These are phyloP conservation scores for Siderastrea radians DNA, from an alignment of 92 coral and sea anemone genomes.

Conservation along the genomic window DNA sequence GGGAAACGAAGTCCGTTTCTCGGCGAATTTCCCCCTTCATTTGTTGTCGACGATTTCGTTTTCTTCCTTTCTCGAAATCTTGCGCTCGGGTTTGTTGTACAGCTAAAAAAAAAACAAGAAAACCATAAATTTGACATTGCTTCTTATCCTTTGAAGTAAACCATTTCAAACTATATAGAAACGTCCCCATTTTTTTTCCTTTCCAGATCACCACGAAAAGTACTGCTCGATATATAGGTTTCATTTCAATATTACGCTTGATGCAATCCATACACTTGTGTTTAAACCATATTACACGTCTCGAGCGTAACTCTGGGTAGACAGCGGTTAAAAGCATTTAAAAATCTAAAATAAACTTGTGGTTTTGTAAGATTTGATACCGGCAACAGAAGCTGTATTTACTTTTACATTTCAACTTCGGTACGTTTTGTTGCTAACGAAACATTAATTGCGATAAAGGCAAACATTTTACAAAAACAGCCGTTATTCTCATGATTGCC, in stretches of 20 bases:
- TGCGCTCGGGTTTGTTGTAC: conserved; percentile 89
- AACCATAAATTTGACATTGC: neutral
- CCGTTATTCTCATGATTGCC: neutral
- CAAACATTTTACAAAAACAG: conserved; percentile 24
- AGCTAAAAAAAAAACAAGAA: conserved; percentile 55
- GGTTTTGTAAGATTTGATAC: neutral
- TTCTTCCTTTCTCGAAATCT: conserved; percentile 82
- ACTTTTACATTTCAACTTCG: neutral
- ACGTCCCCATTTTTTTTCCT: neutral
- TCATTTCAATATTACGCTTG: no score
- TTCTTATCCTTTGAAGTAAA: neutral
- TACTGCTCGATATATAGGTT: neutral
- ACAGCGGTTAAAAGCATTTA: neutral
- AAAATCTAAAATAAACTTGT: neutral
- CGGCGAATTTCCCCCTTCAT: conserved; percentile 79
- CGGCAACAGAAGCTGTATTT: neutral
- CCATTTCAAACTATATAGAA: neutral
- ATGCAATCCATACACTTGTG: no score
- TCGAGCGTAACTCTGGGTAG: no score
- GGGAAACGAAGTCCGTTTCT: conserved; percentile 84
- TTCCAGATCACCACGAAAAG: no score
- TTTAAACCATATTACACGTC: no score
- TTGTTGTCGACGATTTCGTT: conserved; percentile 77
- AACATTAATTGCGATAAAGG: neutral
- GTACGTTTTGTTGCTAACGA: neutral